A percentile compares a stretch with the other conserved stretches of the same genome.
Conservation (phyloP, 2,113 vertebrate genomes). For the Megatriorchis doriae region DNA sequence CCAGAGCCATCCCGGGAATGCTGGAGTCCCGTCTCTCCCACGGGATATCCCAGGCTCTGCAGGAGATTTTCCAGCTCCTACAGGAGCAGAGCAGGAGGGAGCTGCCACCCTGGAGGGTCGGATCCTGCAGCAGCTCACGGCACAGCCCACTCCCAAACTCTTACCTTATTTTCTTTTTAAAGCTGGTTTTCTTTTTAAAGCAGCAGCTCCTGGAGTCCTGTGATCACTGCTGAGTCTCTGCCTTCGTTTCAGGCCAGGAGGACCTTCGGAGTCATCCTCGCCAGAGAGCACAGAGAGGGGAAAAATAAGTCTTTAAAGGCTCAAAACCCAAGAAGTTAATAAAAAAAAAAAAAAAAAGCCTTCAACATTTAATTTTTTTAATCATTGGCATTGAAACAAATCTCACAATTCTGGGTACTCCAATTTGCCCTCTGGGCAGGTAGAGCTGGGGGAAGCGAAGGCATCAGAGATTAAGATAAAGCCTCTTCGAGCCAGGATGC, state of each 20-base stretch:
- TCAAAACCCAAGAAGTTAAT: not conserved
- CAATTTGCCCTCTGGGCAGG: not conserved
- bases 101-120: not conserved
- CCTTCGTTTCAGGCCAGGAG: not conserved
- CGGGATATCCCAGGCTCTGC: not conserved
- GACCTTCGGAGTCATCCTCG: rapidly evolving
- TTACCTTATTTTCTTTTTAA: not conserved
- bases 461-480: not conserved
- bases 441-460: not conserved
- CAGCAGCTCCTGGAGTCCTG: not conserved
- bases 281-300: not conserved
- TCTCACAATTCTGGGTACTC: not conserved
- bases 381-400: not conserved
- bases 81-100: not conserved
- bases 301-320: not conserved
- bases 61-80: not conserved
- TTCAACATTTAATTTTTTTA: not conserved
- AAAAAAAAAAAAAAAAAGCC: not conserved
- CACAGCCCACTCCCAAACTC: not conserved
- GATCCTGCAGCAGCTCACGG: not conserved
- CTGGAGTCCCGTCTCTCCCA: not conserved
- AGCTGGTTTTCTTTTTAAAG: not conserved
- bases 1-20: not conserved
- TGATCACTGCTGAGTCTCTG: not conserved
- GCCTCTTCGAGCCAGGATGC: rapidly evolving